Conservation (phyloP, 2,888 invertebrate genomes). For the Diarsia dahlii region DNA sequence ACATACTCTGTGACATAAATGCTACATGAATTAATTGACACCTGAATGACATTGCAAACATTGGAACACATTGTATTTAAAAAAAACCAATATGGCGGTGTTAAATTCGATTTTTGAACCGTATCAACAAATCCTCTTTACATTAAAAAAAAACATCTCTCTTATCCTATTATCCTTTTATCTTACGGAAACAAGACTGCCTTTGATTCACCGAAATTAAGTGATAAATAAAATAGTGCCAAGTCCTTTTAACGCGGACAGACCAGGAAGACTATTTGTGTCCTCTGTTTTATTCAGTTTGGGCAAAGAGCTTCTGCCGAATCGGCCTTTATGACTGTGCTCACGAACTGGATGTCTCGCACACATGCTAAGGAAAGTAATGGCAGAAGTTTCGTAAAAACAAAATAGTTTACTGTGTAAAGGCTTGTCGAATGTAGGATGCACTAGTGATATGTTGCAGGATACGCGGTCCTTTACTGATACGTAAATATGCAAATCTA, state of each 20-base stretch:
- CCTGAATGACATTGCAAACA: background rate
- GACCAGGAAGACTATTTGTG: constrained; percentile 72
- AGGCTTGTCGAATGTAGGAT: background rate
- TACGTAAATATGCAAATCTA: background rate
- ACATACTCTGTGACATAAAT: background rate
- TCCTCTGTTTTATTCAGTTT: constrained; percentile 63
- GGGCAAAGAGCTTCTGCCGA: constrained; percentile 73
- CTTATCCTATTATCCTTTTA: constrained; percentile 13
- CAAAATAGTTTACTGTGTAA: background rate
- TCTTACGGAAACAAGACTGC: constrained; percentile 34
- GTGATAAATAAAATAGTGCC: constrained; percentile 53
- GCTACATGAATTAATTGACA: background rate
- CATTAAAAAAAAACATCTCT: no score
- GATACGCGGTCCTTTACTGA: background rate
- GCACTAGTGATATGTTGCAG: background rate
- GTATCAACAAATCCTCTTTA: background rate
- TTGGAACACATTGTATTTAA: background rate
- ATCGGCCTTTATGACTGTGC: constrained; percentile 67
- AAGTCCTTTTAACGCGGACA: constrained; percentile 63
- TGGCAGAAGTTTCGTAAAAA: constrained; percentile 37
- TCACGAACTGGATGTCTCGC: constrained; percentile 45
- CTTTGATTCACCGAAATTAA: constrained; percentile 58
- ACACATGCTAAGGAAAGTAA: constrained; percentile 21
- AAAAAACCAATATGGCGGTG: background rate
- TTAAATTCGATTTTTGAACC: background rate